These are phyloP conservation scores for Carlito syrichta DNA, from an alignment of 2,113 vertebrate genomes.

Conservation along the genomic window DNA sequence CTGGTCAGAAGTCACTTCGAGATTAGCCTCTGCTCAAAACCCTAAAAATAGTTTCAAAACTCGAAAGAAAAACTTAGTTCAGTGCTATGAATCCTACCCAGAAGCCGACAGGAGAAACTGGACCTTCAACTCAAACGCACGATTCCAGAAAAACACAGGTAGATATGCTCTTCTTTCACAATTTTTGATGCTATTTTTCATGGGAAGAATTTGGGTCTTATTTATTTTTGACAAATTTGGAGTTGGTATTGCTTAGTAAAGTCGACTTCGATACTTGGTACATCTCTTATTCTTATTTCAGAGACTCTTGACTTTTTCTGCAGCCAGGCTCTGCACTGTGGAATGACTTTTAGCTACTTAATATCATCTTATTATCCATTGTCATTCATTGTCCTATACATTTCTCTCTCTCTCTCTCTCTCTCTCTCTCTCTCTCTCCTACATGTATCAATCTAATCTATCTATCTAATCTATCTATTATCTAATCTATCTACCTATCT, in stretches of 20 bases:
- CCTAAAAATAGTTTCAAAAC: slow-evolving; percentile 26
- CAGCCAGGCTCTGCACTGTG: not conserved
- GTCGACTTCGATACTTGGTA: not conserved
- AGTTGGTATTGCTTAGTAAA: not conserved
- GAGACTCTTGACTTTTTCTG: not conserved
- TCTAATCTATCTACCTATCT: not conserved
- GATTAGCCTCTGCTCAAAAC: slow-evolving; percentile 61
- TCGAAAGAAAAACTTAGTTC: not conserved
- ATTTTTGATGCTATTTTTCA: not conserved
- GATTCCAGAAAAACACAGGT: slow-evolving; percentile 27
- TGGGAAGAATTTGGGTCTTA: not conserved
- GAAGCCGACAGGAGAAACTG: not conserved
- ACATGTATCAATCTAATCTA: not conserved
- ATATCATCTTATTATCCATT: not conserved
- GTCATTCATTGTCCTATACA: not conserved
- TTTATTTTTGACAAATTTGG: not conserved
- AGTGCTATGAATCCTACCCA: not conserved
- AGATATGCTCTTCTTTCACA: not conserved
- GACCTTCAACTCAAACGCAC: slow-evolving; percentile 33
- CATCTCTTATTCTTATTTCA: not conserved
- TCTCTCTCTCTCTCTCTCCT: not conserved
- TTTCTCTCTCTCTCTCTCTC: not conserved
- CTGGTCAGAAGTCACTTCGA: slow-evolving; percentile 60
- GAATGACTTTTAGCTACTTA: not conserved
- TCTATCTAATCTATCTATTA: not conserved